phyloP scores from a whole-genome alignment of 2,888 invertebrate species.

The Patella depressa region DNA sequence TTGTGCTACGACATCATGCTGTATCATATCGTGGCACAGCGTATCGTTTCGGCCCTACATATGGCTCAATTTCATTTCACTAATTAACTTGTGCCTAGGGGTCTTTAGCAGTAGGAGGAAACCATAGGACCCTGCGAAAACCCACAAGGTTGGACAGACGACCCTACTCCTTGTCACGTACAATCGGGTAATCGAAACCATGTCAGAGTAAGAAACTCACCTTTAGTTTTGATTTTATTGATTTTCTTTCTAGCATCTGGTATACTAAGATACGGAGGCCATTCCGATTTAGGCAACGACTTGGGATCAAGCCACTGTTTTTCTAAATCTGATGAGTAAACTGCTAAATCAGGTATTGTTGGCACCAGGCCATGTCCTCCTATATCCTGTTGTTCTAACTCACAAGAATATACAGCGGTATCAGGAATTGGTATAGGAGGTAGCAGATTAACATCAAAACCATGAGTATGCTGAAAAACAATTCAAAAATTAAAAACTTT shows the following conservation, averaged over 20 bases:
- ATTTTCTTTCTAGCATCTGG: conserved; percentile 11
- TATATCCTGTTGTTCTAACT: conserved; percentile 20
- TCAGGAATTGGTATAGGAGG: neutral
- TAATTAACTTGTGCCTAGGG: too few relatives aligned
- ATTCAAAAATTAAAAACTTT: too few relatives aligned
- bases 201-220: conserved; percentile 1
- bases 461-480: conserved; percentile 9
- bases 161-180: too few relatives aligned
- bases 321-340: conserved; percentile 66
- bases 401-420: neutral
- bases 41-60: too few relatives aligned
- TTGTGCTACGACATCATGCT: too few relatives aligned
- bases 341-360: conserved; percentile 52
- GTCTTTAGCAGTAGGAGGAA: too few relatives aligned
- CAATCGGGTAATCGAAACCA: too few relatives aligned
- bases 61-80: too few relatives aligned
- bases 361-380: conserved; percentile 42
- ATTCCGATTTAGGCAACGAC: neutral
- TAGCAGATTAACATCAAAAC: neutral
- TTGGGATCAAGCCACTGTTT: conserved; percentile 58
- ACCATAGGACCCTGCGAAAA: too few relatives aligned
- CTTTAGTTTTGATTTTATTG: conserved; percentile 18
- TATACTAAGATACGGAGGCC: neutral
- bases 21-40: too few relatives aligned
- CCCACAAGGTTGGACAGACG: too few relatives aligned